Percentiles rank a stretch among this genome's conserved stretches.
These are phyloP conservation scores for Drosophila triauraria DNA, from an alignment of 1,140 invertebrate species.

Conservation along the genomic window DNA sequence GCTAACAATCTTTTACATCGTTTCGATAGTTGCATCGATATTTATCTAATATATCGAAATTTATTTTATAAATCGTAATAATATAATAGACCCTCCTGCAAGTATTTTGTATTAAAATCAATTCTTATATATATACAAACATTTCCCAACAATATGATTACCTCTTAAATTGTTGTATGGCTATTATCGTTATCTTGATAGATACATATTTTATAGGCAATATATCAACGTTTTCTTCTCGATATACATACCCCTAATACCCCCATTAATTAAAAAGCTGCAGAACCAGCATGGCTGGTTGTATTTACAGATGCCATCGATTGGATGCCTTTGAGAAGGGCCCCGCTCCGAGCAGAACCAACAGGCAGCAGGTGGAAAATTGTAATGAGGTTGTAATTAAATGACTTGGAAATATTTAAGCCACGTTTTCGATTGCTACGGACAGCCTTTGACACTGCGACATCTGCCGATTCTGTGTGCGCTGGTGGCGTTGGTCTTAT, in stretches of 20 bases:
- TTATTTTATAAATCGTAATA: background rate
- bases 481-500: conserved; percentile 29
- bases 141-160: no score
- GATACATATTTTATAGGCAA: background rate
- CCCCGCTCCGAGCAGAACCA: background rate
- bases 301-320: conserved; percentile 35
- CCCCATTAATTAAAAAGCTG: conserved; percentile 6
- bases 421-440: conserved; percentile 57
- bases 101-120: no score
- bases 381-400: conserved; percentile 84
- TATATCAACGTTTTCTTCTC: background rate
- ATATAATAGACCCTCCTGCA: no score
- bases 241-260: background rate
- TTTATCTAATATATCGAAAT: background rate
- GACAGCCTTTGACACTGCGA: conserved; percentile 56
- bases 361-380: conserved; percentile 66
- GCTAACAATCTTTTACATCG: background rate
- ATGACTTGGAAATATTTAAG: conserved; percentile 83
- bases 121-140: no score
- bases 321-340: conserved; percentile 37
- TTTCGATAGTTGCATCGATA: background rate
- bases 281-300: background rate
- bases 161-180: background rate
- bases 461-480: conserved; percentile 42
- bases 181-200: background rate